Evolutionary conservation across 2,797 vertebrate genomes (phyloP).

Genomic region (Cynopterus sphinx): DNA sequence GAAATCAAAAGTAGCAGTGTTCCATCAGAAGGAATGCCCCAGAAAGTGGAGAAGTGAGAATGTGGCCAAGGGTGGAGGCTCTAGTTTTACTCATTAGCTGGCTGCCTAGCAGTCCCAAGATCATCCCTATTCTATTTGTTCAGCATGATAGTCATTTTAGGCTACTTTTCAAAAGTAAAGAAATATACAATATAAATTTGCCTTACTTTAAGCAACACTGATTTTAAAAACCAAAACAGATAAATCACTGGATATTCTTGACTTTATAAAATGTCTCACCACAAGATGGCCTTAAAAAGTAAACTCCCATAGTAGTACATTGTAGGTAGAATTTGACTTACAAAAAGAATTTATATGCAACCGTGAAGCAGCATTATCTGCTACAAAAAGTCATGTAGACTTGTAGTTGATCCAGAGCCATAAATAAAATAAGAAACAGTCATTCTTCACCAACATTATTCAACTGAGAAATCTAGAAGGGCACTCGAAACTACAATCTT

Average conservation of each 20-base stretch:
- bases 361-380: background rate
- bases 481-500: conserved; percentile 58
- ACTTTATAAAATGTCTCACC: conserved; percentile 53
- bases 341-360: conserved; percentile 39
- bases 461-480: conserved; percentile 57
- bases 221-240: conserved; percentile 42
- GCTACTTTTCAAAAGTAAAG: conserved; percentile 20
- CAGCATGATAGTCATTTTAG: background rate
- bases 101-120: background rate
- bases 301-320: background rate
- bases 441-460: conserved; percentile 57
- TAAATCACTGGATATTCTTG: conserved; percentile 51
- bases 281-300: conserved; percentile 68
- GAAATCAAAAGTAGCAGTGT: background rate
- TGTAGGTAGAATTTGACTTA: conserved; percentile 38
- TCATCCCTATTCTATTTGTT: background rate
- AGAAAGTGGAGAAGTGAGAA: background rate
- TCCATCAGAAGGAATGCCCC: background rate
- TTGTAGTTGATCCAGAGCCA: conserved; percentile 62
- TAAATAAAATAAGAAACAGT: conserved; percentile 60
- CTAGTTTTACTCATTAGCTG: background rate
- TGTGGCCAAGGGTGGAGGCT: background rate
- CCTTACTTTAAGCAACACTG: conserved; percentile 26
- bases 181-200: background rate
- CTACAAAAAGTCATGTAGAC: conserved; percentile 37